Conservation (phyloP, 2,113 vertebrate species). For the Entosphenus tridentatus region DNA sequence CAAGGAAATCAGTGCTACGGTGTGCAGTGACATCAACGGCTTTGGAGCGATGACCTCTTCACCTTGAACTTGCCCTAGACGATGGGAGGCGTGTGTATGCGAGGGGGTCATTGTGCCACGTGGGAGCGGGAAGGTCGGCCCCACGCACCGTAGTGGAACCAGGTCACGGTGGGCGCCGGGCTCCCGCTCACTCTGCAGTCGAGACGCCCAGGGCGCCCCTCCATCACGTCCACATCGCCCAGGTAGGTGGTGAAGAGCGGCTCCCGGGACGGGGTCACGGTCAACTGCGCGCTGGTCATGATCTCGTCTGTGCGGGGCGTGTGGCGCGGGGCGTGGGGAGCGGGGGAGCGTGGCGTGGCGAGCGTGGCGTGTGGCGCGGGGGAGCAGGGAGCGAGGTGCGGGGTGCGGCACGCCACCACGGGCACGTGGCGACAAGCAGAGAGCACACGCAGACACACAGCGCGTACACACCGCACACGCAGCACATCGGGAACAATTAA, state of each 20-base stretch:
- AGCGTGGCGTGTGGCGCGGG: conserved; percentile 5
- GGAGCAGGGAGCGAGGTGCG: neutral
- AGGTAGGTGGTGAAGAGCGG: conserved; percentile 73
- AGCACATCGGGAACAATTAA: too few relatives aligned
- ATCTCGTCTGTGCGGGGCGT: conserved; percentile 41
- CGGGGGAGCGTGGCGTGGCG: conserved; percentile 10
- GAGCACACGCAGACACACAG: too few relatives aligned
- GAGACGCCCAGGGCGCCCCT: conserved; percentile 61
- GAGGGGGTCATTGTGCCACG: neutral
- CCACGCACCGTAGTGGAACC: conserved; percentile 72
- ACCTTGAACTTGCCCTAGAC: too few relatives aligned
- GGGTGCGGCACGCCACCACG: too few relatives aligned
- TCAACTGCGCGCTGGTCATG: conserved; percentile 66
- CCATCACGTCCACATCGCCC: conserved; percentile 62
- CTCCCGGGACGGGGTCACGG: conserved; percentile 45
- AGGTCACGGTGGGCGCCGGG: conserved; percentile 38
- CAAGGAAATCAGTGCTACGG: too few relatives aligned
- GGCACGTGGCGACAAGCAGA: too few relatives aligned
- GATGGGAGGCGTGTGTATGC: neutral
- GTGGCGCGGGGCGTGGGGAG: conserved; percentile 9
- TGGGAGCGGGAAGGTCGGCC: neutral
- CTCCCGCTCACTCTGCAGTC: conserved; percentile 93
- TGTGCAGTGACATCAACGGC: too few relatives aligned
- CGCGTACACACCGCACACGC: too few relatives aligned
- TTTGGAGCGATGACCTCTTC: too few relatives aligned